phyloP scores from a whole-genome alignment of 2,888 invertebrate genomes.

The Tenthredo mesomela region DNA sequence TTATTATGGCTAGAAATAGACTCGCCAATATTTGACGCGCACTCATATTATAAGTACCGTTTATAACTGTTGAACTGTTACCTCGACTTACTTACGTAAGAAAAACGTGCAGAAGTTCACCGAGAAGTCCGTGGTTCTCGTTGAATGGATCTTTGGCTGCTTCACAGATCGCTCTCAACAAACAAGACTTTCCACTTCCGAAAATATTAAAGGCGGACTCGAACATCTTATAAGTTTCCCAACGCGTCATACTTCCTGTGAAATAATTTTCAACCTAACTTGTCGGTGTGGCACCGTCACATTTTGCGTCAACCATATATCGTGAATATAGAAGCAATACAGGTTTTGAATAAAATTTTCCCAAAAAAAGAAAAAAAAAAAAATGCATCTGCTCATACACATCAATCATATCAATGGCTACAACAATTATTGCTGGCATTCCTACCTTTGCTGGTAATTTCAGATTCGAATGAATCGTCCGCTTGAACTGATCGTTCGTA shows the following conservation, averaged over 20 bases:
- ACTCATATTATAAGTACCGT: not conserved
- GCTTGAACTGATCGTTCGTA: constrained; percentile 78
- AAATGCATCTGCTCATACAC: not conserved
- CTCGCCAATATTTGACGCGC: constrained; percentile 24
- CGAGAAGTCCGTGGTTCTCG: constrained; percentile 85
- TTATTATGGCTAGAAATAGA: not conserved
- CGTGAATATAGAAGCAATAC: not conserved
- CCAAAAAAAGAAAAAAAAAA: not conserved
- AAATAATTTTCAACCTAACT: not conserved
- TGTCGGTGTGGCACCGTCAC: not conserved
- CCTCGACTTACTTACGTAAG: constrained; percentile 79
- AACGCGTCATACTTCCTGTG: constrained; percentile 63
- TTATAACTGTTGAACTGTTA: not conserved
- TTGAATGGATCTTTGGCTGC: constrained; percentile 85
- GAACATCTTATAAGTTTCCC: constrained; percentile 73
- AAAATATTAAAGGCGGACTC: constrained; percentile 66
- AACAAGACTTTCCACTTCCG: constrained; percentile 81
- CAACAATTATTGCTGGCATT: not conserved
- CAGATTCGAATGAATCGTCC: constrained; percentile 68
- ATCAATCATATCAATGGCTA: too few relatives aligned
- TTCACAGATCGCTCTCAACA: constrained; percentile 89
- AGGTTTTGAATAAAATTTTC: not conserved
- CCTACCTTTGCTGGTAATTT: constrained; percentile 77
- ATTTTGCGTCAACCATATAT: not conserved
- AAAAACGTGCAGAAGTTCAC: constrained; percentile 87